Base-by-base conservation (phyloP, 37 sponge, comb jelly and placozoan species). In the Aphrocallistes beatrix region DNA sequence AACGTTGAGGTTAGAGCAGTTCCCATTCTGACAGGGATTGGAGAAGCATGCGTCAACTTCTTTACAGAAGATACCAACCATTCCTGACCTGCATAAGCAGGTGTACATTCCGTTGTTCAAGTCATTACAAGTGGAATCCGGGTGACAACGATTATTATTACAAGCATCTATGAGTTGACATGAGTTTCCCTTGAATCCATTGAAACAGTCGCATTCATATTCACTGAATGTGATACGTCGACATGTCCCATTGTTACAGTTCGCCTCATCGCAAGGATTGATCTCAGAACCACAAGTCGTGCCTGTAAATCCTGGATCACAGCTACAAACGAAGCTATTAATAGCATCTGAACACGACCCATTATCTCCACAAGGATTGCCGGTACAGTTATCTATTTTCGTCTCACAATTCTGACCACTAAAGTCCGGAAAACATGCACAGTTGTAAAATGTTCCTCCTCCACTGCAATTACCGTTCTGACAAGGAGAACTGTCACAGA, bases 391-490 rank as follows among this genome's bases (percentile, higher is more conserved):
- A 81, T 88, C 86, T 28, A 88, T 39, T 34, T 84, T 86, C 17
- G n/a, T 36, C 25, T 38, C 82, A 85, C 89, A 88, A 23, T 19
- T 85, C 0, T n/a, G 23, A 8, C 85, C 88, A 85, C 81, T 88
- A 37, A 25, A 88, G 25, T 85, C 88, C 39, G 50, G 48, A 0
- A 1, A 37, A 51, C 88, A 88, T 1, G 42, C 23, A 34, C 88
- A 88, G 10, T 34, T 16, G 32, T 45, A 88, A 21, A 6, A 19
- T 25, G 84, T 88, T 0, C 84, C 25, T 6, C 85, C 82, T 51
- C 84, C 85, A 60, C 37, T 60, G 39, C 88, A 88, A 1, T n/a
- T 85, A 30, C 88, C 88, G 39, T 87, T 87, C 83, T 87, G 83
- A 82, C 87, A 87, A 45, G 83, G 83, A 39, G 21, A 51, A 37